Evolutionary conservation across 30 jellyfish, hydroid and myxozoan species (phyloP), one percentile per base, ranked within the genome.

Genomic region (Hydractinia symbiolongicarpus): DNA sequence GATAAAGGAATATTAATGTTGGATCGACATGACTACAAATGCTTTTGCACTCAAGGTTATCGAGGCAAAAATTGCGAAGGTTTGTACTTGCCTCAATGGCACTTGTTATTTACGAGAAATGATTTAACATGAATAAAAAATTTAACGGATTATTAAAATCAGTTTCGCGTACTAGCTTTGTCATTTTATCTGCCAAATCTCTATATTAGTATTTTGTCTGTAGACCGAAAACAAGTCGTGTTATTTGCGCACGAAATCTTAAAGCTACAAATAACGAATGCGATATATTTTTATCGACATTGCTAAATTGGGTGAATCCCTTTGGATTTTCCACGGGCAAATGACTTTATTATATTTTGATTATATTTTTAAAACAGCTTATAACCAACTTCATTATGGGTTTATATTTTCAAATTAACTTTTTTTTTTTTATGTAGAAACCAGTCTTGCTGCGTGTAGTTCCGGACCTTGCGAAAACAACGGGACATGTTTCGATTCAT

Each of bases 31-130:
- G 93, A 72, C 44, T 88, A 88, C 84, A 88, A 88, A 69, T 88
- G 96, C 81, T 88, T 88, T 94, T 88, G 96, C 73, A 89, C 96
- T 5, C 94, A 71, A 71, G 96, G 96, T 52, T 88, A 88, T 78
- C 75, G 96, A 58, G 96, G 96, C 16, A 88, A 88, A 78, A 83
- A 88, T 58, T 88, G 96, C 69, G 93, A 88, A 83, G 96, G 96
- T 88, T 53, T 67, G 53, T 9, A 19, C 40, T 70, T 30, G 44
- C 21, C 40, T 15, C 17, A 3, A 58, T 11, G 69, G 17, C 19
- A 58, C 69, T 17, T 13, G 69, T 17, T 17, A 58, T 11, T 58
- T 17, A 13, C 69, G 17, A 11, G 19, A 17, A 17, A 17, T 11
- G 19, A 58, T 13, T 17, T 58, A 13, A 58, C 15, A 58, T 11